Evolutionary conservation across 53 echinoderm and acorn worm genomes (phyloP).

Genomic region (Holothuria leucospilota): DNA sequence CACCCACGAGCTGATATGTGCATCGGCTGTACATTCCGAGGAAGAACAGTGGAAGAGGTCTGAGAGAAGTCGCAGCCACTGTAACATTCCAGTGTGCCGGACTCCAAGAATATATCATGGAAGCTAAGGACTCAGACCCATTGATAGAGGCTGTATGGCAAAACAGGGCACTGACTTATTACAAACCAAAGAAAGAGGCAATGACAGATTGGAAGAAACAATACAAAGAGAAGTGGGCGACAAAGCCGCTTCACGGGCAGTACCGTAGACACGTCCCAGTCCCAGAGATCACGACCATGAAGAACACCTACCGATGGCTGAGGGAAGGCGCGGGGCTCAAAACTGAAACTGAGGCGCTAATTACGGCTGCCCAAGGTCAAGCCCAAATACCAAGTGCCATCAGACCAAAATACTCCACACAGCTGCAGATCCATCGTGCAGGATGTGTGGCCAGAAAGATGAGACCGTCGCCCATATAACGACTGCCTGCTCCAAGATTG

Average conservation of each 20-base stretch:
- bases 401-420: neutral
- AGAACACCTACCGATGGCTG: neutral
- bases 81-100: too few species aligned
- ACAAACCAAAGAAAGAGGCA: neutral
- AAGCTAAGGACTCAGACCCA: too few species aligned
- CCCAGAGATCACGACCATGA: neutral
- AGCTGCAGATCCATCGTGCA: neutral
- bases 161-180: neutral
- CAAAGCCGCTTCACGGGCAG: neutral
- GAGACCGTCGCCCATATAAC: too few species aligned
- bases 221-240: neutral
- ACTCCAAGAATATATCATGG: too few species aligned
- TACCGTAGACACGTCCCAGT: too few species aligned
- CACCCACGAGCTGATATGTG: too few species aligned
- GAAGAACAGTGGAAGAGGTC: too few species aligned
- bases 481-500: too few species aligned
- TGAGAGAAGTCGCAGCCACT: too few species aligned
- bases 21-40: too few species aligned
- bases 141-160: neutral
- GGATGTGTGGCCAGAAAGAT: too few species aligned
- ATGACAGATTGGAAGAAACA: neutral
- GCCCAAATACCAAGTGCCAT: neutral
- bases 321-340: neutral
- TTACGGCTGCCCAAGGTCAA: too few species aligned
- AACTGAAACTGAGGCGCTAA: constrained; percentile 3